Conservation (phyloP, 2,113 vertebrate genomes). For the Rutilus rutilus region DNA sequence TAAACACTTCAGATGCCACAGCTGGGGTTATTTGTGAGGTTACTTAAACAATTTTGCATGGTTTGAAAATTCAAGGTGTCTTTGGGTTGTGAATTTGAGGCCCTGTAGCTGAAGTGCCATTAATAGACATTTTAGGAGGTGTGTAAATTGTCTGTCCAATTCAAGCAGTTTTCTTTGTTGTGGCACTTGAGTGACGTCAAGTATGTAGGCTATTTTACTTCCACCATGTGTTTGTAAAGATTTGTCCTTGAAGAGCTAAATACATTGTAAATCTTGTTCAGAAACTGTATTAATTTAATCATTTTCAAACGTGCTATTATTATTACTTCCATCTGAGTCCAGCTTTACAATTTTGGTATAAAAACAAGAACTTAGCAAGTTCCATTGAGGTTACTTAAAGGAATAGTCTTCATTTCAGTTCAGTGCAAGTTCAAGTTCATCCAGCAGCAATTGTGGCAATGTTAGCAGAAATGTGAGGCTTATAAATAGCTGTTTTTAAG, state of each 20-base stretch:
- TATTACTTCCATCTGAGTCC: background rate
- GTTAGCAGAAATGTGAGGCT: background rate
- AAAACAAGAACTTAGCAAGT: background rate
- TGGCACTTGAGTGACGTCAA: background rate
- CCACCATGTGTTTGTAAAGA: background rate
- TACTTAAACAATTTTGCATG: constrained; percentile 1
- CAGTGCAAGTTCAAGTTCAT: background rate
- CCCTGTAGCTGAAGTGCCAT: background rate
- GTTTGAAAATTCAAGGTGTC: constrained; percentile 16
- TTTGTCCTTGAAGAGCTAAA: constrained; percentile 11
- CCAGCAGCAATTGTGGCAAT: background rate
- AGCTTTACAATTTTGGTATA: background rate
- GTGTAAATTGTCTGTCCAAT: constrained; percentile 1
- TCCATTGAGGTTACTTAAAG: background rate
- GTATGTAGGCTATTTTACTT: background rate
- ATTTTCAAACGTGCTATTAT: background rate
- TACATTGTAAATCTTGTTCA: background rate
- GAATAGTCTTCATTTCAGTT: background rate
- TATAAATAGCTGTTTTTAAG: background rate
- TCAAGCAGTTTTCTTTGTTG: background rate
- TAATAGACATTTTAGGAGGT: background rate
- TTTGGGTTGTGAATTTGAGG: background rate
- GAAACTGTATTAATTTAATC: background rate
- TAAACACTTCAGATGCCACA: constrained; percentile 5
- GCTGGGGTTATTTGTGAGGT: background rate